Evolutionary conservation across 2,797 vertebrate species (phyloP).

Genomic region (Myiothlypis chrysogaster): DNA sequence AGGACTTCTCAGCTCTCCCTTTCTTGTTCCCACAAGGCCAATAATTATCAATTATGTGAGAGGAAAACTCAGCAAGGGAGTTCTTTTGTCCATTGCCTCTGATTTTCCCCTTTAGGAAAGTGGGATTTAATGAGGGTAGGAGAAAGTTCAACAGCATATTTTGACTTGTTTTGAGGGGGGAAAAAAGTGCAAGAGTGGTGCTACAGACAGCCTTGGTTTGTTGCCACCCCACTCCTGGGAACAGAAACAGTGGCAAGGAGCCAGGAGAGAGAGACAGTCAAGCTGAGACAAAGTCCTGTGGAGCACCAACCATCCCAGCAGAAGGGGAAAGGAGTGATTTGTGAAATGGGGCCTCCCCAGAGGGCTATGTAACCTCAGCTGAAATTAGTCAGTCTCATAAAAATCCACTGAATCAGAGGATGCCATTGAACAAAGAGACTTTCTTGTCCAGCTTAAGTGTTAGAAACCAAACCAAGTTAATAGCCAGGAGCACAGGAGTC

Average conservation of each 20-base stretch:
- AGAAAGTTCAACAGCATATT: background rate
- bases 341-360: background rate
- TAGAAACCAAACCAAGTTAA: background rate
- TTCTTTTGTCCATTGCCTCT: background rate
- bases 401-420: conserved; percentile 13
- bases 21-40: background rate
- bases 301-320: background rate
- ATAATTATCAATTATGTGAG: background rate
- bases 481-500: background rate
- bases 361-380: background rate
- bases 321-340: background rate
- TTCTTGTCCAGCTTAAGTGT: background rate
- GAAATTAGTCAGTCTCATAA: conserved; percentile 22
- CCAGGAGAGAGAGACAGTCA: conserved; percentile 15
- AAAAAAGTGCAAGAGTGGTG: background rate
- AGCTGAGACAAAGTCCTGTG: conserved; percentile 1
- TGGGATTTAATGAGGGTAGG: background rate
- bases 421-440: background rate
- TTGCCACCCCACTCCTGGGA: background rate
- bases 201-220: background rate
- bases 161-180: background rate
- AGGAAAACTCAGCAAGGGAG: conserved; percentile 8
- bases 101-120: conserved; percentile 5
- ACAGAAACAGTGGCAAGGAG: background rate
- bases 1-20: background rate